Percentiles rank a stretch among this genome's conserved stretches.
phyloP scores from a whole-genome alignment of 1,140 invertebrate genomes.

The Mylabris phalerata region DNA sequence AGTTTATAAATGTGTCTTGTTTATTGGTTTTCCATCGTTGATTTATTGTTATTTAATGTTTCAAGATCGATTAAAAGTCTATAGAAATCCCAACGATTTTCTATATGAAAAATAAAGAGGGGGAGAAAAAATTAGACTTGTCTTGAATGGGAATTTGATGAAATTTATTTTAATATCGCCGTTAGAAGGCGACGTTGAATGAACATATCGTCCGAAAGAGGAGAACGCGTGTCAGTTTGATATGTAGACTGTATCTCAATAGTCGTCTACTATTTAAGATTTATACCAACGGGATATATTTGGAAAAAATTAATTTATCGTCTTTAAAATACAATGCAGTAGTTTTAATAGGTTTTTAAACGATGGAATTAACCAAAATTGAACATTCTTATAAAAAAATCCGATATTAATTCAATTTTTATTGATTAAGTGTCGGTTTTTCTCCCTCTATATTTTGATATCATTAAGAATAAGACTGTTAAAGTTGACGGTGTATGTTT shows the following conservation, averaged over 20 bases:
- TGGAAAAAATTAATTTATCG: conserved; percentile 1
- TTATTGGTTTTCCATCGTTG: too few species aligned
- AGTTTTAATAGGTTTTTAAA: conserved; percentile 8
- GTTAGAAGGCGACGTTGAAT: too few species aligned
- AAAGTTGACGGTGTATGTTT: conserved; percentile 6
- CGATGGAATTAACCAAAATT: conserved; percentile 3
- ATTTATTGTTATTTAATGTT: too few species aligned
- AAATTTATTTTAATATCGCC: too few species aligned
- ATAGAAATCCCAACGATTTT: too few species aligned
- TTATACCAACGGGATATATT: not conserved
- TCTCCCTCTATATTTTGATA: conserved; percentile 1
- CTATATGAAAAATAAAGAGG: too few species aligned
- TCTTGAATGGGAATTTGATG: too few species aligned
- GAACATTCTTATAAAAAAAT: not conserved
- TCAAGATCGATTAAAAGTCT: too few species aligned
- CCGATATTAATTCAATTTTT: too few species aligned
- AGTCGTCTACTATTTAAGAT: not conserved
- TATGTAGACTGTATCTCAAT: conserved; percentile 3
- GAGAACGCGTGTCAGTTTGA: conserved; percentile 6
- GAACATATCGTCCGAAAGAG: too few species aligned
- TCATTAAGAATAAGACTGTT: conserved; percentile 3
- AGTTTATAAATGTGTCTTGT: too few species aligned
- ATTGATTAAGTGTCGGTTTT: not conserved
- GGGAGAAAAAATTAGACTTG: too few species aligned
- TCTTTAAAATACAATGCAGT: not conserved